Base-by-base conservation (phyloP, 2,888 invertebrate genomes). In the Stratiomys singularior region DNA sequence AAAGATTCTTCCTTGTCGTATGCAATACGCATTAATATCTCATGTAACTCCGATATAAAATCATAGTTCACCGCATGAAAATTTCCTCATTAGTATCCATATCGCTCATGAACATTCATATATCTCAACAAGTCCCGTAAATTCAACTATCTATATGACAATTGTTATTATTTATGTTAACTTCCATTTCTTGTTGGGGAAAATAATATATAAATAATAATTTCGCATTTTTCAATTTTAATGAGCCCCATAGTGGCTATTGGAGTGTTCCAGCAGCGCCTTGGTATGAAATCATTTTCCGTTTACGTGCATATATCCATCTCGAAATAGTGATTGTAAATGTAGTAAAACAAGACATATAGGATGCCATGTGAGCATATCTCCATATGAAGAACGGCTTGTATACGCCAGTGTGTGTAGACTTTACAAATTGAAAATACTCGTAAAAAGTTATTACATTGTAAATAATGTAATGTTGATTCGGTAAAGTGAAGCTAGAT, bases 371-470 rank as follows among this genome's bases (percentile, higher is more conserved):
- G 37, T 60, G 52, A n/a, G 18, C 4, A 27, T 27, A 37, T 9
- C 5, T 37, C 9, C 25, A 25, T 63, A 66, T 66, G 66, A 66
- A n/a, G 47, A 47, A 69, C 69, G 69, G 47, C n/a, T 13, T 25
- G n/a, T n/a, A 25, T 18, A 66, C 66, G 18, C 66, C 13, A 1
- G 47, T 13, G 69, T 47, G 69, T 69, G 69, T 69, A 47, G 47
- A 69, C 69, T 69, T 69, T 74, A 74, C 74, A 74, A 74, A 74
- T 74, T 74, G 74, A 74, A 74, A 74, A 74, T 58, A 18, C 74
- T 74, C 74, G 74, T 74, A 74, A 74, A 74, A 74, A 37, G 37
- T 74, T 74, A 74, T 74, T 74, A 60, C 60, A 58, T 60, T 74
- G 74, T 74, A 74, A 58, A 74, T 74, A 74, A 74, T 69, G 47